phyloP scores from a whole-genome alignment of 2,797 vertebrate genomes.

The Iguana delicatissima region DNA sequence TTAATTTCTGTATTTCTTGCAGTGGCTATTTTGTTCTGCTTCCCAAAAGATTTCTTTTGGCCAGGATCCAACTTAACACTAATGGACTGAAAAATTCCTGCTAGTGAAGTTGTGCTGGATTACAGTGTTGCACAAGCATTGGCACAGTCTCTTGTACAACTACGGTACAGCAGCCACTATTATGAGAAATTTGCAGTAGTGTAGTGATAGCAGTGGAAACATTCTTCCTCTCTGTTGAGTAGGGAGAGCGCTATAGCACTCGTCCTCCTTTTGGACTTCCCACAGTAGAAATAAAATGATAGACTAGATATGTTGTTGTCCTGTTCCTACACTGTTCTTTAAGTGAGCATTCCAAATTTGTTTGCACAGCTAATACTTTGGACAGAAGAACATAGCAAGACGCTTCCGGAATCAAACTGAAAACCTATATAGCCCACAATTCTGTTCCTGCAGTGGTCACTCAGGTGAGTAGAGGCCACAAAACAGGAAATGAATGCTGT shows the following conservation, averaged over 20 bases:
- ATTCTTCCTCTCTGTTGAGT: not conserved
- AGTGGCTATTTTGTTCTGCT: not conserved
- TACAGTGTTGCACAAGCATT: too few relatives aligned
- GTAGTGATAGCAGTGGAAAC: too few relatives aligned
- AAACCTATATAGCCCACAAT: not conserved
- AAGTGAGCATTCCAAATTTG: not conserved
- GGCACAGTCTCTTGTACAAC: too few relatives aligned
- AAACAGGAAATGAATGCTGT: not conserved
- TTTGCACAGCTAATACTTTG: not conserved
- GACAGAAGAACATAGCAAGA: not conserved
- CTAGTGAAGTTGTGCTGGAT: too few relatives aligned
- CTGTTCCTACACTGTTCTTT: not conserved
- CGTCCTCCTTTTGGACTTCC: not conserved
- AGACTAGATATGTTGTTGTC: too few relatives aligned
- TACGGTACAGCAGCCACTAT: too few relatives aligned
- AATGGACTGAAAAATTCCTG: too few relatives aligned
- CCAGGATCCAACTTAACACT: too few relatives aligned
- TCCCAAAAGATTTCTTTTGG: not conserved
- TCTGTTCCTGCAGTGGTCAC: not conserved
- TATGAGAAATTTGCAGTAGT: too few relatives aligned
- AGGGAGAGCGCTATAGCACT: not conserved
- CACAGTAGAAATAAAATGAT: not conserved
- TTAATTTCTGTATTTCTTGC: not conserved
- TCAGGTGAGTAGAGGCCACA: not conserved
- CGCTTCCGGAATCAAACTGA: not conserved